Percentiles rank a stretch among this genome's conserved stretches.
Evolutionary conservation across 2,113 vertebrate genomes (phyloP).

Genomic region (Laticauda laticaudata): DNA sequence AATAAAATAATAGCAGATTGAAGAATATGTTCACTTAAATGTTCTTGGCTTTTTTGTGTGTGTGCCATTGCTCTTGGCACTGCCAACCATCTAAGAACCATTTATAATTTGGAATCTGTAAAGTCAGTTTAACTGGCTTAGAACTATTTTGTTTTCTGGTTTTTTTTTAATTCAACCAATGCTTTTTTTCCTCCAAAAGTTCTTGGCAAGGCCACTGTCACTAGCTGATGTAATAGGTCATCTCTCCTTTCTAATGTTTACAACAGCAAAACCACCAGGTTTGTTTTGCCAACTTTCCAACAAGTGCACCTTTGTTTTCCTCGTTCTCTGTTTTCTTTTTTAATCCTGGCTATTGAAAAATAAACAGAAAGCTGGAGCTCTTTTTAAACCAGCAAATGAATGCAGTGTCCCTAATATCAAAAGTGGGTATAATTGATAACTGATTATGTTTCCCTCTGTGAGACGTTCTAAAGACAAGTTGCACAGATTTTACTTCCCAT

Average conservation of each 20-base stretch:
- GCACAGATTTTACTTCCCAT: not conserved
- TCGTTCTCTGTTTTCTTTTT: not conserved
- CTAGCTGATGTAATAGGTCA: not conserved
- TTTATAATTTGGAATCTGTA: not conserved
- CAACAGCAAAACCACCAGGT: not conserved
- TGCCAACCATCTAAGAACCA: not conserved
- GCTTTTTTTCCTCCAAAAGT: not conserved
- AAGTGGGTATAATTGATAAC: not conserved
- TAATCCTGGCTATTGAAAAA: not conserved
- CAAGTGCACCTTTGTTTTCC: not conserved
- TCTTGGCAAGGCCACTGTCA: not conserved
- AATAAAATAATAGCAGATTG: constrained; percentile 35
- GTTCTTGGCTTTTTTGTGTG: not conserved
- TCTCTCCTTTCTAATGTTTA: constrained; percentile 2
- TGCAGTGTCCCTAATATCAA: not conserved
- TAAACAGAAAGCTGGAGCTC: constrained; percentile 1
- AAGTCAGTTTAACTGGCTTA: not conserved
- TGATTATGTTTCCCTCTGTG: not conserved
- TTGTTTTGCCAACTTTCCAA: not conserved
- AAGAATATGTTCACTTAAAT: not conserved
- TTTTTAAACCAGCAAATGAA: not conserved
- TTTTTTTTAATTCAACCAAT: not conserved
- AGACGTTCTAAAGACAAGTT: not conserved
- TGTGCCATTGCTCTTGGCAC: not conserved
- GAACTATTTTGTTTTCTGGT: not conserved